Percentiles rank a stretch among this genome's conserved stretches.
Conservation (phyloP, 1,140 invertebrate species). For the Drosophila ohnishii region DNA sequence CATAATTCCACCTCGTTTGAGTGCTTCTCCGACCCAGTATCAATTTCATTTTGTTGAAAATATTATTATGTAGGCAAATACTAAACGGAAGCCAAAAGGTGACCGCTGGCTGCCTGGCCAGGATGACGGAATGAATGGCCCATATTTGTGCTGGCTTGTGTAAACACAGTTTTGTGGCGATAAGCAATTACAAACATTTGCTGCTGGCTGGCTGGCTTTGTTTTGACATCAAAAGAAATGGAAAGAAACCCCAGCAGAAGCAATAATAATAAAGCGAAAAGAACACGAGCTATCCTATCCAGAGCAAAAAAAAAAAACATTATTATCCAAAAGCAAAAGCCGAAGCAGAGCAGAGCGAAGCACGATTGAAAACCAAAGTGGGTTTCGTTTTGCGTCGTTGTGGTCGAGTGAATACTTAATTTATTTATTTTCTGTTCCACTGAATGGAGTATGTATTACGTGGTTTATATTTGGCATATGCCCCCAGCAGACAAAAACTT, state of each 20-base stretch:
- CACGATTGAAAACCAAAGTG: constrained; percentile 42
- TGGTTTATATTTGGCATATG: constrained; percentile 2
- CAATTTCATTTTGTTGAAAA: constrained; percentile 69
- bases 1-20: constrained; percentile 44
- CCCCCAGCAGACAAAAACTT: too few relatives aligned
- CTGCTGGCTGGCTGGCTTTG: constrained; percentile 23
- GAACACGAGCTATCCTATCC: constrained; percentile 11
- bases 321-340: not conserved
- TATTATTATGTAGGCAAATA: constrained; percentile 29
- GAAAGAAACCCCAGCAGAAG: constrained; percentile 58
- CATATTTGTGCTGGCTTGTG: constrained; percentile 17
- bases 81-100: constrained; percentile 23
- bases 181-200: constrained; percentile 73
- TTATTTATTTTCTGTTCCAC: constrained; percentile 56
- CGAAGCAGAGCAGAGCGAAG: not conserved
- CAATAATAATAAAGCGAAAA: constrained; percentile 43
- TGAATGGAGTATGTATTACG: constrained; percentile 14
- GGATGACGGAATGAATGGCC: constrained; percentile 12
- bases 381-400: constrained; percentile 63
- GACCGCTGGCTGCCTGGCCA: constrained; percentile 11
- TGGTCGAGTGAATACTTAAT: constrained; percentile 71
- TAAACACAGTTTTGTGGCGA: constrained; percentile 52
- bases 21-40: constrained; percentile 34
- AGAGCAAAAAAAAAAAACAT: not conserved
- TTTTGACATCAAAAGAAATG: constrained; percentile 77